Percentiles rank a stretch among this genome's conserved stretches.
Evolutionary conservation across 2,797 vertebrate species (phyloP).

Genomic region (Vipera latastei): DNA sequence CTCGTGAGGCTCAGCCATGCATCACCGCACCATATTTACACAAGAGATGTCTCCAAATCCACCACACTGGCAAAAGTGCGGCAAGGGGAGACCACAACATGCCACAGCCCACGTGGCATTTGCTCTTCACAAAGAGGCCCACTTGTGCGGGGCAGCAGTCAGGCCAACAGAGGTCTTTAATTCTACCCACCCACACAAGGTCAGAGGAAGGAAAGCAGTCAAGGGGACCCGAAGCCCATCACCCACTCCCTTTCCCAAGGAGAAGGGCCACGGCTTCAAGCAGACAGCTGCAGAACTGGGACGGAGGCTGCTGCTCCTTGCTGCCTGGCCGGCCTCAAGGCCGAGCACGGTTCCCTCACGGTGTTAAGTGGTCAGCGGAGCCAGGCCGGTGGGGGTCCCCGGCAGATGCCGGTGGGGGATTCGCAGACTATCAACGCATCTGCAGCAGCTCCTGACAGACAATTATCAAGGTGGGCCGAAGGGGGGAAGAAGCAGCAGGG

Average conservation of each 20-base stretch:
- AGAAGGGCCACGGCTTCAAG: not conserved
- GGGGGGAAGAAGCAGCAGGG: conserved; percentile 64
- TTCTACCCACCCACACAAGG: not conserved
- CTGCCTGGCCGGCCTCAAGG: not conserved
- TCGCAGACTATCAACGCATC: conserved; percentile 62
- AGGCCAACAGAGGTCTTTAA: not conserved
- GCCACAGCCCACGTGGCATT: not conserved
- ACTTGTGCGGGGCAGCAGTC: not conserved
- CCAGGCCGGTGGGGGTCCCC: conserved; percentile 51
- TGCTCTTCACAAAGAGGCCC: not conserved
- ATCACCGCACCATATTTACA: not conserved
- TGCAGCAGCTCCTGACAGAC: conserved; percentile 47
- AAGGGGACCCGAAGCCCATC: not conserved
- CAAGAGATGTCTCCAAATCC: not conserved
- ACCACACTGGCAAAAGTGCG: not conserved
- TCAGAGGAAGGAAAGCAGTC: not conserved
- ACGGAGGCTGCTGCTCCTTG: not conserved
- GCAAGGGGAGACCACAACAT: not conserved
- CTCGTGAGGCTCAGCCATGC: not conserved
- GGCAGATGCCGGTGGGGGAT: conserved; percentile 53
- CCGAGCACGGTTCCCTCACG: accelerated
- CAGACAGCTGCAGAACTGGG: not conserved
- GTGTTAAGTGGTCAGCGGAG: not conserved
- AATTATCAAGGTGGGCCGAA: conserved; percentile 67
- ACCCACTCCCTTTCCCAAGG: not conserved